Percentiles rank a stretch among this genome's conserved stretches.
Conservation (phyloP, 2,888 invertebrate genomes). For the Ypsolopha scabrella region DNA sequence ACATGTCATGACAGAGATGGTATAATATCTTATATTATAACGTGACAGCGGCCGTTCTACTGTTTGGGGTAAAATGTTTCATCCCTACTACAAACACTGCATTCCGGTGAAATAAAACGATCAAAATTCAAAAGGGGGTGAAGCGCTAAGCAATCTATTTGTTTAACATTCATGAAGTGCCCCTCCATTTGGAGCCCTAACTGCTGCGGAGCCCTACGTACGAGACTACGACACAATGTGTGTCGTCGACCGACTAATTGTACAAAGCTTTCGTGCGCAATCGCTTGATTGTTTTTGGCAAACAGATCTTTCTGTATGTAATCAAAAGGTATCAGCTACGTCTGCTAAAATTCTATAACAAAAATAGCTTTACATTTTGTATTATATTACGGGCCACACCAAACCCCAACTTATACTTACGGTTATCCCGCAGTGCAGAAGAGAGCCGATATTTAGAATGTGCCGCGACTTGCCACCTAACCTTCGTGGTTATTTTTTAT, state of each 20-base stretch:
- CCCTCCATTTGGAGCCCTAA: conserved; percentile 8
- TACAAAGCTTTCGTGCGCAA: neutral
- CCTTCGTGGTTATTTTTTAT: too few species aligned
- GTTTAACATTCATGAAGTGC: conserved; percentile 37
- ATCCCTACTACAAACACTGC: too few species aligned
- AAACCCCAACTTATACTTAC: too few species aligned
- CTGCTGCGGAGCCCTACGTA: too few species aligned
- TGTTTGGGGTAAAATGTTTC: too few species aligned
- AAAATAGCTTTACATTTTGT: neutral
- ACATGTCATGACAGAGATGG: too few species aligned
- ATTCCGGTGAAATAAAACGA: neutral
- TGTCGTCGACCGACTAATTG: conserved; percentile 1
- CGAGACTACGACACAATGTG: neutral
- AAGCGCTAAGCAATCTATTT: conserved; percentile 24
- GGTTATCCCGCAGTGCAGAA: too few species aligned
- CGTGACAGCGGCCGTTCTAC: too few species aligned
- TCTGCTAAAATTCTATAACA: neutral
- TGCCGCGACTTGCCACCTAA: too few species aligned
- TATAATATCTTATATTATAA: too few species aligned
- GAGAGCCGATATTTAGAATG: too few species aligned
- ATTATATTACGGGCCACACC: neutral
- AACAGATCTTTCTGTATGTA: neutral
- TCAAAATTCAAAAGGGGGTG: neutral
- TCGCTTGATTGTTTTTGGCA: neutral
- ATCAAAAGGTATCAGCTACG: neutral